These are phyloP conservation scores for Diadumene lineata DNA, from an alignment of 92 coral and sea anemone species.

Conservation along the genomic window DNA sequence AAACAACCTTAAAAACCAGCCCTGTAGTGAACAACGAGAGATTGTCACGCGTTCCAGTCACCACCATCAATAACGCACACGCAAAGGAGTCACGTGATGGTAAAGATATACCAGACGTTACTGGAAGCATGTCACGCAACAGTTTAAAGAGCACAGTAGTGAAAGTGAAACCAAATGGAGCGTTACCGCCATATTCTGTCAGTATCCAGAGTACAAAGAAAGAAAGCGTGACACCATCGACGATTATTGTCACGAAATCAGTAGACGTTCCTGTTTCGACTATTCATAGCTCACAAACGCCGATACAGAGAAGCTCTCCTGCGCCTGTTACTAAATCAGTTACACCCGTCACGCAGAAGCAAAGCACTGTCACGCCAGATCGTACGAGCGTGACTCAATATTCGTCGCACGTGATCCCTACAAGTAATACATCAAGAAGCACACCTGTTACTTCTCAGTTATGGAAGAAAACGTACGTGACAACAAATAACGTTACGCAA, in stretches of 20 bases:
- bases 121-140: slow-evolving; percentile 12
- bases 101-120: slow-evolving; percentile 8
- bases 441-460: neutral
- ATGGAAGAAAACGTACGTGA: slow-evolving; percentile 3
- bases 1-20: slow-evolving; percentile 23
- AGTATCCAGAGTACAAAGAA: slow-evolving; percentile 18
- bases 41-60: slow-evolving; percentile 1
- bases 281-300: slow-evolving; percentile 1
- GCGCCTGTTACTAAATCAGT: neutral
- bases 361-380: slow-evolving; percentile 1
- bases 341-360: slow-evolving; percentile 7
- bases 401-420: slow-evolving; percentile 5
- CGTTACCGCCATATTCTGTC: slow-evolving; percentile 28
- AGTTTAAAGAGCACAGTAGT: slow-evolving; percentile 10
- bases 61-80: slow-evolving; percentile 4
- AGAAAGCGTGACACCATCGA: slow-evolving; percentile 11
- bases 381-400: neutral
- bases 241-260: slow-evolving; percentile 29
- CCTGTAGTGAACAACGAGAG: neutral
- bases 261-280: slow-evolving; percentile 11
- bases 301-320: slow-evolving; percentile 4
- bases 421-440: slow-evolving; percentile 12
- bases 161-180: slow-evolving; percentile 27
- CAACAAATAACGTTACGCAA: slow-evolving; percentile 2
- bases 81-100: neutral